Evolutionary conservation across 2,113 vertebrate species (phyloP).

Genomic region (Cephalopholis sonnerati): DNA sequence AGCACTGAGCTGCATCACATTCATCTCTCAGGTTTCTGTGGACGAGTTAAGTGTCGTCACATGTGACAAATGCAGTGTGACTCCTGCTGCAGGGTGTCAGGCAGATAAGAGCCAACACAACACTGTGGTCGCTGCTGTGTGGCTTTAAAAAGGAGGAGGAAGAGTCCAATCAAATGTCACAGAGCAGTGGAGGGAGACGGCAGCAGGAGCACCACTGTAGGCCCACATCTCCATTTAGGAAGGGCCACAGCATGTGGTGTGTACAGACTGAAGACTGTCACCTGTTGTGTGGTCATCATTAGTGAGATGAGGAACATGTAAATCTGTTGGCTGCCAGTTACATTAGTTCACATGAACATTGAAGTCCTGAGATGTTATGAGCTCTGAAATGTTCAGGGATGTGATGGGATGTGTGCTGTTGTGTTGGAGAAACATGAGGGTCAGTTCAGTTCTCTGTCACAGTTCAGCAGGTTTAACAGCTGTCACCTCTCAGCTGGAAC

Average conservation of each 20-base stretch:
- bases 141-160: not conserved
- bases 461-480: constrained; percentile 23
- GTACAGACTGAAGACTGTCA: not conserved
- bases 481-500: constrained; percentile 16
- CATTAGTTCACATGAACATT: too few relatives aligned
- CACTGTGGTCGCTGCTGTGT: not conserved
- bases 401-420: too few relatives aligned
- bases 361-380: too few relatives aligned
- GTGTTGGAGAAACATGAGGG: not conserved
- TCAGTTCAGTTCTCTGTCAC: constrained; percentile 29
- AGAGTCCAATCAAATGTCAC: not conserved
- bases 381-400: too few relatives aligned
- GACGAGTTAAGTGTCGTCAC: constrained; percentile 15
- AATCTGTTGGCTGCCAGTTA: too few relatives aligned
- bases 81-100: constrained; percentile 8
- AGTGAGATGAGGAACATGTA: not conserved
- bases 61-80: constrained; percentile 12
- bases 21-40: constrained; percentile 7
- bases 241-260: not conserved
- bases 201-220: not conserved
- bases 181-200: not conserved
- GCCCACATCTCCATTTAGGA: not conserved
- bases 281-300: not conserved
- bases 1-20: not conserved
- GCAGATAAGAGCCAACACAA: constrained; percentile 1